These are phyloP conservation scores for Chaetorhynchus papuensis DNA, from an alignment of 2,113 vertebrate genomes.

Conservation along the genomic window DNA sequence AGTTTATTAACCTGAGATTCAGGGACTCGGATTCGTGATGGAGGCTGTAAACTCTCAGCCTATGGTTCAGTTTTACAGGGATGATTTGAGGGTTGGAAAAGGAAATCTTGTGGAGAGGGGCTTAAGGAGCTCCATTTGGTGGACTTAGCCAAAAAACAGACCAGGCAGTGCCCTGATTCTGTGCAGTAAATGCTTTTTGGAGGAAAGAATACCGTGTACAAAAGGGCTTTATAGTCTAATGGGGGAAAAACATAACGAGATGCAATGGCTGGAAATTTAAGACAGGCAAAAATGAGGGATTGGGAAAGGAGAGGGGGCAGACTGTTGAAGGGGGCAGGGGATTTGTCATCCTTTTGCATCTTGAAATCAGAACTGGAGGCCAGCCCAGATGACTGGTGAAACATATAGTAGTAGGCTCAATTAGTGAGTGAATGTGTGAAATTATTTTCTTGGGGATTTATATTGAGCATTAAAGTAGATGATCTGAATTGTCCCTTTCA, in stretches of 20 bases:
- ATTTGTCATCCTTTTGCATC: slow-evolving; percentile 33
- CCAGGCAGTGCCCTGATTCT: neutral
- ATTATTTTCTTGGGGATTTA: slow-evolving; percentile 37
- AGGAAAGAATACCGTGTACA: neutral
- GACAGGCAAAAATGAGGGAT: neutral
- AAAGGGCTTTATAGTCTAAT: slow-evolving; percentile 14
- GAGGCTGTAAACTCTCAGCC: slow-evolving; percentile 38
- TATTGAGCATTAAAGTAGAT: neutral
- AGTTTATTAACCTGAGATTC: slow-evolving; percentile 64
- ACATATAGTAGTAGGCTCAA: slow-evolving; percentile 20
- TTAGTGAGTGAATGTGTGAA: slow-evolving; percentile 28
- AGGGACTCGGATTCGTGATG: slow-evolving; percentile 23
- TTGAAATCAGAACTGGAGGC: slow-evolving; percentile 46
- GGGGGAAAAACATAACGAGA: neutral
- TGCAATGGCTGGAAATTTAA: slow-evolving; percentile 28
- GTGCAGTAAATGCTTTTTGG: slow-evolving; percentile 15
- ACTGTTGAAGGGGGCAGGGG: slow-evolving; percentile 8
- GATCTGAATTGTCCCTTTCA: slow-evolving; percentile 28
- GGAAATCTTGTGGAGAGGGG: slow-evolving; percentile 34
- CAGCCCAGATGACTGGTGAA: slow-evolving; percentile 52
- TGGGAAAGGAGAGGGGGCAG: slow-evolving; percentile 10
- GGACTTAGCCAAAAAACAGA: slow-evolving; percentile 14
- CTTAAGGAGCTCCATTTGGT: slow-evolving; percentile 35
- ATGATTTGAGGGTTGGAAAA: slow-evolving; percentile 16
- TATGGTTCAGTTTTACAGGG: slow-evolving; percentile 43